Evolutionary conservation across 2,888 invertebrate genomes (phyloP), one percentile per base, ranked within the genome.

Genomic region (Drosophila austrosaltans): DNA sequence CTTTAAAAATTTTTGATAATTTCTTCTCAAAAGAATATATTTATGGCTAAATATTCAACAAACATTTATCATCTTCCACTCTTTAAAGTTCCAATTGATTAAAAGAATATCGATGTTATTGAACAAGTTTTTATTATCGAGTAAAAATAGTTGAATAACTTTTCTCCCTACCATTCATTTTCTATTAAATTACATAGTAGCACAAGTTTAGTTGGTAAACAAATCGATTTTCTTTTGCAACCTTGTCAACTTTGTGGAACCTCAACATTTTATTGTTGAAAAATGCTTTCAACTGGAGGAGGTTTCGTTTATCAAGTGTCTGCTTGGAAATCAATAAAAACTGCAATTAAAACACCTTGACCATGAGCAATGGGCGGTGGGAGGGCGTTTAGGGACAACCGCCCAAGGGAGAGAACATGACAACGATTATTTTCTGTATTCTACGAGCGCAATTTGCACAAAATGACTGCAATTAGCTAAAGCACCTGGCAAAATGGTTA

Each of bases 401-500:
- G 12, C 8, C 28, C 8, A 10, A 8, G 20, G 22, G 62, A 54
- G 22, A 12, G 22, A 36, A 53, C 48, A 48, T 40, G 63, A 58
- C 36, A 53, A 69, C 66, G 63, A 62, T 54, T 53, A 53, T 44
- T 69, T 69, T 70, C 75, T 48, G 69, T 76, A 71, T 77, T 54
- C 69, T 65, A 59, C 42, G 72, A 66, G 72, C 74, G 76, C 79
- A 83, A 85, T 85, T 83, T 83, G 79, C 69, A 72, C 75, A 67
- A 82, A 82, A 83, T 73, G 75, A 81, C 39, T 70, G 76, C 87
- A 85, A 85, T 85, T 87, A 85, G 76, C 68, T 74, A 69, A 74
- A 72, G 65, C 78, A 82, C 74, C 83, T 76, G 79, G 58, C 71
- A 59, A 60, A 60, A 53, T 69, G 66, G 54, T 48, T 28, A 8